Percentiles rank a stretch among this genome's conserved stretches.
Conservation (phyloP, 2,888 invertebrate genomes). For the Colostygia pectinataria region DNA sequence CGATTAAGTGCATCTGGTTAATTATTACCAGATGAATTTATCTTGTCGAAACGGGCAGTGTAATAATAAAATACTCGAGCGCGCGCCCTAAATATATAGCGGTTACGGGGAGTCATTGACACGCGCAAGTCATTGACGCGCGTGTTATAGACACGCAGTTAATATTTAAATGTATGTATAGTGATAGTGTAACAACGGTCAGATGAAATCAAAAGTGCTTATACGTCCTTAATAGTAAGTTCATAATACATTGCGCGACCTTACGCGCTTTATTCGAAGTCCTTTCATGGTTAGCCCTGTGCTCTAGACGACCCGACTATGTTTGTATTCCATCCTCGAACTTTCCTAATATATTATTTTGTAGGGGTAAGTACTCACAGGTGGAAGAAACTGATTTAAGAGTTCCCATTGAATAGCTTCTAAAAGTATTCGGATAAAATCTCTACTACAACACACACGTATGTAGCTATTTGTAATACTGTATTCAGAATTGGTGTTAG, state of each 20-base stretch:
- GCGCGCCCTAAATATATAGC: too few relatives aligned
- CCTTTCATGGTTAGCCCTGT: conserved; percentile 61
- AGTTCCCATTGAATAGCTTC: conserved; percentile 63
- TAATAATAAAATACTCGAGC: too few relatives aligned
- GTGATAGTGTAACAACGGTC: conserved; percentile 15
- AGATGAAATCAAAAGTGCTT: conserved; percentile 36
- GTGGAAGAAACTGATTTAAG: conserved; percentile 73
- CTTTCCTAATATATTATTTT: conserved; percentile 76
- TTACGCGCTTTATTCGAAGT: conserved; percentile 61
- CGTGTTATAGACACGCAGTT: too few relatives aligned
- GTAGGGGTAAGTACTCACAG: conserved; percentile 58
- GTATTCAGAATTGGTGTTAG: conserved; percentile 8
- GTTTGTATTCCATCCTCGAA: conserved; percentile 79
- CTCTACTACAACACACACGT: conserved; percentile 41
- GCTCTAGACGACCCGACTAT: conserved; percentile 59
- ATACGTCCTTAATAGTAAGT: conserved; percentile 43
- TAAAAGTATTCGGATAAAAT: conserved; percentile 58
- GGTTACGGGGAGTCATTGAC: too few relatives aligned
- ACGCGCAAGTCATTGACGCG: too few relatives aligned
- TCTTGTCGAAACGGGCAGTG: too few relatives aligned
- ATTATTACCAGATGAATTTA: too few relatives aligned
- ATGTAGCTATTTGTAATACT: conserved; percentile 30
- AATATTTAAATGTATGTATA: too few relatives aligned
- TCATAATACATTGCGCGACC: conserved; percentile 57
- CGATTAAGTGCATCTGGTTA: too few relatives aligned